Conservation (phyloP, 2,888 invertebrate species). For the Mythimna albipuncta region DNA sequence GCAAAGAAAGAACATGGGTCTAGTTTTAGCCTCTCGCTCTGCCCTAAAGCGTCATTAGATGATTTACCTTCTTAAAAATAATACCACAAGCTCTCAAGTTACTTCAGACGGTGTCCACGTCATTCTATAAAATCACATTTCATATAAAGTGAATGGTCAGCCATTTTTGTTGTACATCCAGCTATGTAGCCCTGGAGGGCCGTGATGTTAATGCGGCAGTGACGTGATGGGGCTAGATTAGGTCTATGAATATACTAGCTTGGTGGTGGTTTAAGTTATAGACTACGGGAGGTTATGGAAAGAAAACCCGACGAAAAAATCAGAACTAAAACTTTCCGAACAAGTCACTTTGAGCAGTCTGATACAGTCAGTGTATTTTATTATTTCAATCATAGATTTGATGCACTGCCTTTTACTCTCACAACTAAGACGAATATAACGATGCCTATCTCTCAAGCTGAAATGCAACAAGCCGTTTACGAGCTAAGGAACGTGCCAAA, state of each 20-base stretch:
- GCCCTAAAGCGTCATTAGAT: too few relatives aligned
- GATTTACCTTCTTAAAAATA: background rate
- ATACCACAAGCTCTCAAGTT: background rate
- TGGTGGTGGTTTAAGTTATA: slow-evolving; percentile 26
- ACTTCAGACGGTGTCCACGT: background rate
- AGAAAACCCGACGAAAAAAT: background rate
- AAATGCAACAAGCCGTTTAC: too few relatives aligned
- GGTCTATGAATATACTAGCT: slow-evolving; percentile 58
- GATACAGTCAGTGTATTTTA: too few relatives aligned
- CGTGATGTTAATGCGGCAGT: slow-evolving; percentile 45
- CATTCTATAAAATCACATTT: slow-evolving; percentile 13
- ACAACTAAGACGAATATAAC: too few relatives aligned
- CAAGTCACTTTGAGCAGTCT: too few relatives aligned
- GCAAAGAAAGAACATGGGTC: too few relatives aligned
- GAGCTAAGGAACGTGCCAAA: too few relatives aligned
- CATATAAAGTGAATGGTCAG: slow-evolving; percentile 26
- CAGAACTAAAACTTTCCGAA: too few relatives aligned
- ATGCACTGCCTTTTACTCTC: too few relatives aligned
- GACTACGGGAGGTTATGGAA: background rate
- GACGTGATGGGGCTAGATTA: slow-evolving; percentile 53
- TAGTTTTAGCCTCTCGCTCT: too few relatives aligned
- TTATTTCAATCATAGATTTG: too few relatives aligned
- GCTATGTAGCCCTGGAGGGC: slow-evolving; percentile 28
- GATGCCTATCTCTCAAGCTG: too few relatives aligned
- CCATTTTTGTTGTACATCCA: slow-evolving; percentile 33